These are phyloP conservation scores for Megalops atlanticus DNA, from an alignment of 2,113 vertebrate genomes.

Conservation along the genomic window DNA sequence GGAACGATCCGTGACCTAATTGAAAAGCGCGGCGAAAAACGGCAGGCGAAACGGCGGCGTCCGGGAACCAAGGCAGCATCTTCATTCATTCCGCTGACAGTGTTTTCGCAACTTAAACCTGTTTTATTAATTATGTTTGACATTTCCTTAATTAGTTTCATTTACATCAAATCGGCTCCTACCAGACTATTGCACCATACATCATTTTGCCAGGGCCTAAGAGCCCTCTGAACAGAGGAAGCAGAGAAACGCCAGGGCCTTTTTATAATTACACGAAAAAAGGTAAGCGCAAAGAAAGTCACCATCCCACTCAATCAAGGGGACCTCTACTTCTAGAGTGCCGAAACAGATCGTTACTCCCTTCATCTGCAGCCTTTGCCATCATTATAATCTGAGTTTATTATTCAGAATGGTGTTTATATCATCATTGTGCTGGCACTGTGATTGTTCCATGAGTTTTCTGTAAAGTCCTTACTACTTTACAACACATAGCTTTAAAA, in stretches of 20 bases:
- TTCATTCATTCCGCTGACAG: slow-evolving; percentile 94
- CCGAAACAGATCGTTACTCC: background rate
- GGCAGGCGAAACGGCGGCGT: no score
- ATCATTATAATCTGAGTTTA: background rate
- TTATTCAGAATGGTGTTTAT: background rate
- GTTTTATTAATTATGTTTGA: slow-evolving; percentile 98
- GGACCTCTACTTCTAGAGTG: slow-evolving; percentile 17
- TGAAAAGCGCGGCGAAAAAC: slow-evolving; percentile 70
- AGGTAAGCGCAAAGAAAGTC: slow-evolving; percentile 40
- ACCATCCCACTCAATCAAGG: slow-evolving; percentile 39
- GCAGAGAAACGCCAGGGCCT: slow-evolving; percentile 38
- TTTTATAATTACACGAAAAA: slow-evolving; percentile 57
- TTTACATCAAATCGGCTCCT: slow-evolving; percentile 95
- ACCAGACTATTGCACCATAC: slow-evolving; percentile 85
- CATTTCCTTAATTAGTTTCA: slow-evolving; percentile 97
- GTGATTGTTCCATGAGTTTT: background rate
- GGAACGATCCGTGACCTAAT: slow-evolving; percentile 79
- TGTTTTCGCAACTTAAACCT: slow-evolving; percentile 95
- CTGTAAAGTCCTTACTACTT: no score
- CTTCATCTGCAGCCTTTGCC: background rate
- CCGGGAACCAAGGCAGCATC: no score
- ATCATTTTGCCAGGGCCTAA: slow-evolving; percentile 77
- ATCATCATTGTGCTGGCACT: background rate
- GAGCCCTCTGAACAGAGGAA: slow-evolving; percentile 70
- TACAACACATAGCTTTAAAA: no score